Evolutionary conservation across 2,888 invertebrate species (phyloP), one percentile per base, ranked within the genome.

Genomic region (Cryptus armator): DNA sequence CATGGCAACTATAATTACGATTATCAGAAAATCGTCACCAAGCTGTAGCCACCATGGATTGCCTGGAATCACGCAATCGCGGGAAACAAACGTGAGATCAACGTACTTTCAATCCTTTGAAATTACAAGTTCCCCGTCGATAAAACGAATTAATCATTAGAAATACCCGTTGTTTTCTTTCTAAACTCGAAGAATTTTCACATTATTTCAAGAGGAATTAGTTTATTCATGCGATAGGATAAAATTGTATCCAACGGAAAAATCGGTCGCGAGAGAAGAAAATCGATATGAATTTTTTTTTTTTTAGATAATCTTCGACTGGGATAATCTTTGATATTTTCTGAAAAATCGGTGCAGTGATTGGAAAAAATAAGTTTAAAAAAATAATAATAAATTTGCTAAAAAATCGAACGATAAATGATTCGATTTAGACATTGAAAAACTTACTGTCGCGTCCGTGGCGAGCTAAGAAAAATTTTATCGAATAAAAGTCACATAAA

Each of bases 41-140:
- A 96, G 95, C 84, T 95, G 95, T 89, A 96, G 95, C 97, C 97
- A 98, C 96, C 98, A 98, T 2, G 97, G 96, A 84, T 96, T 96
- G 91, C 97, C 98, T 97, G 95, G 86, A 83, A 82, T 46, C 68
- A 64, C 44, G 68, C 53, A 43, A 19, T 46, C 3, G 62, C 24
- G 64, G 56, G 44, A 48, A 62, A 62, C 56, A 70, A 81, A 62
- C 77, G 0, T n/a, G 62, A 16, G 51, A 68, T 48, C 48, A 51
- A 48, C 72, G 71, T 29, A 68, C 80, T 24, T 78, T 14, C 12
- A 9, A 37, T 37, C 37, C 37, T 37, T 37, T 37, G 37, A 9
- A 9, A 37, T 7, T 0, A 9, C 37, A 6, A 37, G 9, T 37
- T 37, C 37, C 1, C 2, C 37, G 37, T 5, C 0, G 9, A 37